Conservation (phyloP, 2,797 vertebrate species). For the Coreius guichenoti region DNA sequence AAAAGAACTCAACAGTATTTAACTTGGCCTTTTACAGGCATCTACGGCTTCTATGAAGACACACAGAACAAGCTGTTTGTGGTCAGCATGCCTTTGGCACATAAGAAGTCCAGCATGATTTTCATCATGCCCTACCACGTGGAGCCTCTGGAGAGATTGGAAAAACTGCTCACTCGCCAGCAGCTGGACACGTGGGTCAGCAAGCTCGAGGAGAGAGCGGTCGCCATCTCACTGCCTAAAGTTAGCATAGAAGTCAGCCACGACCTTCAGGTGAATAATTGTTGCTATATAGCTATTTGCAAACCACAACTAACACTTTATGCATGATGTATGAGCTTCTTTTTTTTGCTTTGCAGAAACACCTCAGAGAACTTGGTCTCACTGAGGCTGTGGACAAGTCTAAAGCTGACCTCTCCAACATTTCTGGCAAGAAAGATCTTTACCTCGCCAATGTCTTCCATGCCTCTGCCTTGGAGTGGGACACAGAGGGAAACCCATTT, state of each 20-base stretch:
- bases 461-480: slow-evolving; percentile 87
- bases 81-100: slow-evolving; percentile 91
- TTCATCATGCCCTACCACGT: slow-evolving; percentile 92
- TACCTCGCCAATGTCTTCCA: slow-evolving; percentile 94
- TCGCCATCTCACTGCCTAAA: slow-evolving; percentile 94
- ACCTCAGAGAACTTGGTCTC: slow-evolving; percentile 89
- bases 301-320: not conserved
- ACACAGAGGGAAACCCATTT: slow-evolving; percentile 87
- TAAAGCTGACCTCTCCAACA: slow-evolving; percentile 95
- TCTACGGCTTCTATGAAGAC: slow-evolving; percentile 91
- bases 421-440: slow-evolving; percentile 97
- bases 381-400: slow-evolving; percentile 94
- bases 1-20: not conserved
- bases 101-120: slow-evolving; percentile 94
- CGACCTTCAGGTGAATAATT: slow-evolving; percentile 78
- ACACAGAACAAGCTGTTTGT: slow-evolving; percentile 83
- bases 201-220: slow-evolving; percentile 87
- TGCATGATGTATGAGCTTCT: not conserved
- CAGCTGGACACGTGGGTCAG: slow-evolving; percentile 90
- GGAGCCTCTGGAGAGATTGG: slow-evolving; percentile 89
- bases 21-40: slow-evolving; percentile 73
- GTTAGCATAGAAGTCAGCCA: slow-evolving; percentile 81
- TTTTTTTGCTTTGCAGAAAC: slow-evolving; percentile 81
- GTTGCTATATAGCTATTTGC: not conserved
- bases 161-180: slow-evolving; percentile 90